Percentiles rank a stretch among this genome's conserved stretches.
These are phyloP conservation scores for Hipposideros armiger DNA, from an alignment of 2,113 vertebrate genomes.

Conservation along the genomic window DNA sequence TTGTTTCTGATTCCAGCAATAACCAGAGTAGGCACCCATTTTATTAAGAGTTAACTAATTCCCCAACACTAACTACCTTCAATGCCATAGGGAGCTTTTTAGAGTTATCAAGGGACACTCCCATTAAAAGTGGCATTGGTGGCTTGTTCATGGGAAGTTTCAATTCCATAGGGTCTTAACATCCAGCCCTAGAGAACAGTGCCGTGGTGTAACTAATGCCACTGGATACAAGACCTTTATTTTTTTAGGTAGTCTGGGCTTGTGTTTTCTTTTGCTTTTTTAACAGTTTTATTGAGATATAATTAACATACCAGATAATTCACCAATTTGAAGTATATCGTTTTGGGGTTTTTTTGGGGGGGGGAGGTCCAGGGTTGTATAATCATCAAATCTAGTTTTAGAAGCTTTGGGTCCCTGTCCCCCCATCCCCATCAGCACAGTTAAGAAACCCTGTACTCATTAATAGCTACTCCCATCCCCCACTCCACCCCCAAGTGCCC, in stretches of 20 bases:
- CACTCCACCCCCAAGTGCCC: rapidly evolving
- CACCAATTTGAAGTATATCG: background rate
- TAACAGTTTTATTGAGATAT: background rate
- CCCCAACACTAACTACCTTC: background rate
- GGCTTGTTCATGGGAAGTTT: background rate
- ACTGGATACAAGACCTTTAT: background rate
- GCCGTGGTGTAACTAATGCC: no score
- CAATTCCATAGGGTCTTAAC: background rate
- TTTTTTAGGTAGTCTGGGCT: background rate
- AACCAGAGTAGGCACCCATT: background rate
- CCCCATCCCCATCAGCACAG: background rate
- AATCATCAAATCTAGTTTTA: background rate
- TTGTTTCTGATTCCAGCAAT: background rate
- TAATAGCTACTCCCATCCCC: no score
- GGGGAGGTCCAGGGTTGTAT: background rate
- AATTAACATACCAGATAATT: background rate
- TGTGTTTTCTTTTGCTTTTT: background rate
- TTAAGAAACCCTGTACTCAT: background rate
- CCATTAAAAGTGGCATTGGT: background rate
- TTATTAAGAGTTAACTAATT: background rate
- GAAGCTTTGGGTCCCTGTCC: background rate
- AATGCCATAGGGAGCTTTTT: background rate
- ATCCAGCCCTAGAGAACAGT: background rate
- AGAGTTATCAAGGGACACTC: background rate
- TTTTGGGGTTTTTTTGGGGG: background rate